Evolutionary conservation across 2,113 vertebrate genomes (phyloP).

Genomic region (Callocephalon fimbriatum): DNA sequence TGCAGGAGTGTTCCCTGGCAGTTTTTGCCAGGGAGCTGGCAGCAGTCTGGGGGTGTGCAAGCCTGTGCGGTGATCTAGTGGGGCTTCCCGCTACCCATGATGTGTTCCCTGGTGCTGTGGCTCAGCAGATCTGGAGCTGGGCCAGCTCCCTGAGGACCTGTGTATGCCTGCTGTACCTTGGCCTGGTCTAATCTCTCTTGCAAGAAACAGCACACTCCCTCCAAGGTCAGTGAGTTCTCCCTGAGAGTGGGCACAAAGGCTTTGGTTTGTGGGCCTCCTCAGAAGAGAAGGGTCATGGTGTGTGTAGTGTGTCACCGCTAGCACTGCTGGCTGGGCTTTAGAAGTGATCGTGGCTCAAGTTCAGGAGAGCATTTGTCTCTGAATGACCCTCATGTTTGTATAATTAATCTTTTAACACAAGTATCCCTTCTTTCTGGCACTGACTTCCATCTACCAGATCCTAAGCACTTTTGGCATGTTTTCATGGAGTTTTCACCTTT

Average conservation of each 20-base stretch:
- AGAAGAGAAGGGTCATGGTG: rapidly evolving
- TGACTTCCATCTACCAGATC: background rate
- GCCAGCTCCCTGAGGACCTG: background rate
- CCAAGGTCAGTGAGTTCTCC: rapidly evolving
- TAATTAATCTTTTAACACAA: background rate
- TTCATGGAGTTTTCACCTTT: background rate
- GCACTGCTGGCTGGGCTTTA: background rate
- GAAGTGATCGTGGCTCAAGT: rapidly evolving
- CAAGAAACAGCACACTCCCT: rapidly evolving
- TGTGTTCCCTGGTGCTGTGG: background rate
- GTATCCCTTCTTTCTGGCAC: background rate
- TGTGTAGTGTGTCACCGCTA: background rate
- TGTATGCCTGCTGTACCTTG: background rate
- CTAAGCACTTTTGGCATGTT: background rate
- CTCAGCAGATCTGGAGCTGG: background rate
- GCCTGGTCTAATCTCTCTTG: rapidly evolving
- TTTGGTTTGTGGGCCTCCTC: background rate
- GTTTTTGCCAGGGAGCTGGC: background rate
- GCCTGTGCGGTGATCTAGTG: background rate
- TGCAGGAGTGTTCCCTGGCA: rapidly evolving
- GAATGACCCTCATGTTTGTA: background rate
- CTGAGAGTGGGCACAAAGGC: rapidly evolving
- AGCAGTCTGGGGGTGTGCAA: background rate
- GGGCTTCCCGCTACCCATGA: background rate
- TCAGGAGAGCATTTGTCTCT: rapidly evolving